A percentile compares a stretch with the other conserved stretches of the same genome.
These are phyloP conservation scores for Tragelaphus strepsiceros DNA, from an alignment of 2,113 vertebrate genomes.

Conservation along the genomic window DNA sequence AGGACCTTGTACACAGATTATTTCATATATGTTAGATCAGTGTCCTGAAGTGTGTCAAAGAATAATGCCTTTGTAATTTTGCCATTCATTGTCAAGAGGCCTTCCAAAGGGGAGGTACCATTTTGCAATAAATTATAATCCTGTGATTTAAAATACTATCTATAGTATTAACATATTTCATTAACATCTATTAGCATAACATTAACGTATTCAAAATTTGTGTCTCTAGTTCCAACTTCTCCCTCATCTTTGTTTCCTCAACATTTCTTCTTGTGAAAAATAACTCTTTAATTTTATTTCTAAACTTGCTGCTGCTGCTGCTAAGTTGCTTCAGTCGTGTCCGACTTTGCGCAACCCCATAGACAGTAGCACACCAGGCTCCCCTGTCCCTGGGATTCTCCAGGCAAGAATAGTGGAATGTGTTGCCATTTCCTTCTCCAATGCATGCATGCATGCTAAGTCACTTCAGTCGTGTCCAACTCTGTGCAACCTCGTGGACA, in stretches of 20 bases:
- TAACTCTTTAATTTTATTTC: neutral
- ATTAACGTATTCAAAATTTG: neutral
- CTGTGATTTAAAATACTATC: neutral
- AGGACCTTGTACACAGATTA: neutral
- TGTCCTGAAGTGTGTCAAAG: neutral
- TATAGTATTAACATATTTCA: neutral
- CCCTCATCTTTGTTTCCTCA: neutral
- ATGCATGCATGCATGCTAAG: neutral
- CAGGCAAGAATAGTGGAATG: too few species aligned
- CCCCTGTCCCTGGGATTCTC: too few species aligned
- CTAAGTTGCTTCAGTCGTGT: neutral
- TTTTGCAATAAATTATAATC: neutral
- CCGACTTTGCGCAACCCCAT: too few species aligned
- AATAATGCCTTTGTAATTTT: neutral
- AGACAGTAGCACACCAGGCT: too few species aligned
- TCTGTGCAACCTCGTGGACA: accelerated
- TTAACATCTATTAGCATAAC: too few species aligned
- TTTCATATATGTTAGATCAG: neutral
- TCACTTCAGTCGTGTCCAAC: neutral
- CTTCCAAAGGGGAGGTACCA: neutral
- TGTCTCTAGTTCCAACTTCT: neutral
- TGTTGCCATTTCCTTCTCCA: too few species aligned
- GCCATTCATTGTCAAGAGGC: neutral
- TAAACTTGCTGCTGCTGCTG: neutral
- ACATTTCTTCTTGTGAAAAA: neutral